Base-by-base conservation (phyloP, 2,113 vertebrate genomes). In the Agelaius phoeniceus region DNA sequence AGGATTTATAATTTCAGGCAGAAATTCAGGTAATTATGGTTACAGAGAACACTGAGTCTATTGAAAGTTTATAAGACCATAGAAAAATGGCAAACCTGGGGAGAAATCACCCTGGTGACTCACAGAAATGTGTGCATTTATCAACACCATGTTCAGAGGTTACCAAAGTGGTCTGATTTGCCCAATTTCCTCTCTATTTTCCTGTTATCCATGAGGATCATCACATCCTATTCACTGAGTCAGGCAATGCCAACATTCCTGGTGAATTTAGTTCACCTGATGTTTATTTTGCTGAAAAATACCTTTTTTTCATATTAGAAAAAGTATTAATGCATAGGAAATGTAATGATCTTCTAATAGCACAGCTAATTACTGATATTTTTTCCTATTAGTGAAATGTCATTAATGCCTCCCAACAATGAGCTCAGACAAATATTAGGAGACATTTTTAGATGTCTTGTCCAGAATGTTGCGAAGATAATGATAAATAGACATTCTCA, bases 301-400 rank as follows among this genome's bases (percentile, higher is more conserved):
- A 35, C 10, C 44, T 22, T 33, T 28, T 28, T 21, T 4, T 8
- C 3, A 0, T 26, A 12, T 19, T 57, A 11, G 10, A 23, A 23
- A 46, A 13, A 31, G 9, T 59, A 49, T 28, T 22, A 55, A 39
- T 10, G 5, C 7, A 11, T 57, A 52, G n/a, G 28, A 59, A 89
- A 82, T 11, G 0, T 15, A 61, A 74, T 26, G 20, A 26, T 28
- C 66, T 82, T 65, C 43, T 57, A 86, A 89, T 7, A 91, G 10
- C 76, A 78, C 15, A 30, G 44, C 41, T 94, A 83, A 82, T 87
- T 84, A 63, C 15, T n/a, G 66, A 15, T 59, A 37, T 67, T 93
- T 69, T 71, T 83, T 61, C 65, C 21, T 48, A 11, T 59, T 79
- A 57, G 37, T 23, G n/a, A 90, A 75, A 22, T 39, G 16, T 21